Base-by-base conservation (phyloP, 2,113 vertebrate species). In the Gallinago paraguaiae region DNA sequence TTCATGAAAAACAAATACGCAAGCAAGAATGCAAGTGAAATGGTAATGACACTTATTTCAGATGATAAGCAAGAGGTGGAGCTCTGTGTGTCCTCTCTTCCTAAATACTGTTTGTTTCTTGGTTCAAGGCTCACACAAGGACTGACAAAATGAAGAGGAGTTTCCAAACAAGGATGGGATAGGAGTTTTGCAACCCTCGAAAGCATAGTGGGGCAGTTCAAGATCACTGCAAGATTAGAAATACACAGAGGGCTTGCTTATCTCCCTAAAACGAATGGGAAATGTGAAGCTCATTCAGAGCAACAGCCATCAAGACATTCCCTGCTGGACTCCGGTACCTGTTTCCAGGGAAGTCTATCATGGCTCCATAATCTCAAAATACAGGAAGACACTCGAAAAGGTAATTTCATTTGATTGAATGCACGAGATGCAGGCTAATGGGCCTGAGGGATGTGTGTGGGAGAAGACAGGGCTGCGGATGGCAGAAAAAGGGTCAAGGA, bases 351-450 rank as follows among this genome's bases (percentile, higher is more conserved):
- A 90, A 5, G 7, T 50, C 53, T 48, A 2, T 48, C 78, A 41
- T 11, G 68, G 17, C 43, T 68, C 31, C 86, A 4, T 25, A 23
- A 77, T 63, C 83, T 82, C 50, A 24, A 72, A 59, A 33, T 22
- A 63, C 20, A 64, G 60, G 50, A 92, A 39, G 46, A 12, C 57
- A 64, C 72, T 63, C 46, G 24, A 93, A 82, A 91, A 95, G 91
- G 91, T 97, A 95, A 95, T 81, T 86, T 71, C 6, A 65, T 72
- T 91, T 81, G 46, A 65, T 16, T 94, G n/a, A 88, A 71, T 10
- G 3, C 15, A 50, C 60, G 31, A 86, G 45, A 45, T 1, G 2
- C 30, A 86, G 25, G 51, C 14, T 78, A 56, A 78, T 45, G 31
- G 27, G 35, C 4, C 23, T 78, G 63, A 63, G 23, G 39, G n/a